phyloP scores from a whole-genome alignment of 2,797 vertebrate species.

The Malacoraja senta region DNA sequence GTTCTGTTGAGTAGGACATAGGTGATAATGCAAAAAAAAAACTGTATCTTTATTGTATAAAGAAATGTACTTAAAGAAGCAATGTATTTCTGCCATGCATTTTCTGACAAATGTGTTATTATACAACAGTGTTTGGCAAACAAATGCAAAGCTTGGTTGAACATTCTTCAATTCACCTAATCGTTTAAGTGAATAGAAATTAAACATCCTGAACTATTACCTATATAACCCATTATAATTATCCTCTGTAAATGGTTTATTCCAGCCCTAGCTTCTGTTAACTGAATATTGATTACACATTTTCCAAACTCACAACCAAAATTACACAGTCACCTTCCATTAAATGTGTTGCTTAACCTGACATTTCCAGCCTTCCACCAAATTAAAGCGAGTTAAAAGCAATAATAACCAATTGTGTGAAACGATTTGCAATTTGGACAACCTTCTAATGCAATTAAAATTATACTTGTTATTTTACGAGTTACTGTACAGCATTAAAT shows the following conservation, averaged over 20 bases:
- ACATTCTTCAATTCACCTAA: not conserved
- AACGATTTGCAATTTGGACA: not conserved
- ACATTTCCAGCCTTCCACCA: not conserved
- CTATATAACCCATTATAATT: slow-evolving; percentile 3
- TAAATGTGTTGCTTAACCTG: not conserved
- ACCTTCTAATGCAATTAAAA: not conserved
- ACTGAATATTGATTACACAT: not conserved
- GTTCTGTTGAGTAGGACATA: no score
- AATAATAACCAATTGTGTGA: not conserved
- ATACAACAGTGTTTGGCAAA: not conserved
- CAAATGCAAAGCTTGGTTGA: not conserved
- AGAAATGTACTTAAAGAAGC: not conserved
- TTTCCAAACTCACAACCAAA: slow-evolving; percentile 12
- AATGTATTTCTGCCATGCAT: not conserved
- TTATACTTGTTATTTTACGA: not conserved
- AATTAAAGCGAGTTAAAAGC: not conserved
- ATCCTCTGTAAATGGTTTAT: slow-evolving; percentile 7
- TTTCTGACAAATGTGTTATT: not conserved
- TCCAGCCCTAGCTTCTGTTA: not conserved
- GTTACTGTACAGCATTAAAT: not conserved
- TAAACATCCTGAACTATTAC: slow-evolving; percentile 1
- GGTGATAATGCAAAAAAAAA: no score
- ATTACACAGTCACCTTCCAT: slow-evolving; percentile 3
- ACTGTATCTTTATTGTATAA: not conserved
- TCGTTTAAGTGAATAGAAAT: slow-evolving; percentile 12